phyloP scores from a whole-genome alignment of 2,113 vertebrate genomes.

The Protomyctophum bolini region DNA sequence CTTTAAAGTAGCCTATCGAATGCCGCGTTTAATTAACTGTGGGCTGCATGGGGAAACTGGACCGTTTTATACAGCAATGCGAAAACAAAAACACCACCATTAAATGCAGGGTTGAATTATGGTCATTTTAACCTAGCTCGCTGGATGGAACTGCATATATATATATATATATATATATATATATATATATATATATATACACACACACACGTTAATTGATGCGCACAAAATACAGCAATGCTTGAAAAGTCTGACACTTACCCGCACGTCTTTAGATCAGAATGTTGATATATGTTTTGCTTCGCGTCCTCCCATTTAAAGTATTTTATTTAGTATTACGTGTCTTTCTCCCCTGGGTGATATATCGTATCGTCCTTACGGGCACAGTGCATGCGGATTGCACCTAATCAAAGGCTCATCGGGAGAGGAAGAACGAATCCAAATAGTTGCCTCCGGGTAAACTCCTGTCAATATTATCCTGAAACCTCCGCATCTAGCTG shows the following conservation, averaged over 20 bases:
- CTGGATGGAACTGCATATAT: slow-evolving; percentile 27
- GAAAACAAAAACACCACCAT: slow-evolving; percentile 10
- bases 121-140: slow-evolving; percentile 24
- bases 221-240: too few relatives aligned
- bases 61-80: neutral
- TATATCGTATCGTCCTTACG: slow-evolving; percentile 39
- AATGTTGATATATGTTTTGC: neutral
- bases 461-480: slow-evolving; percentile 43
- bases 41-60: slow-evolving; percentile 23
- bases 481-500: slow-evolving; percentile 15
- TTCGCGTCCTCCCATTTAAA: slow-evolving; percentile 61
- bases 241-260: slow-evolving; percentile 52
- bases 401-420: slow-evolving; percentile 23
- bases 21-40: slow-evolving; percentile 54
- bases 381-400: slow-evolving; percentile 17
- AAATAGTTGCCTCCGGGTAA: slow-evolving; percentile 44
- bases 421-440: slow-evolving; percentile 40
- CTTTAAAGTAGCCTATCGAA: slow-evolving; percentile 46
- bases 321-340: neutral
- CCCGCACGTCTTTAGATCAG: slow-evolving; percentile 48
- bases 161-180: slow-evolving; percentile 1
- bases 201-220: too few relatives aligned
- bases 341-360: slow-evolving; percentile 41
- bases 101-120: slow-evolving; percentile 29
- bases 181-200: neutral